Evolutionary conservation across 2,888 invertebrate genomes (phyloP), one percentile per base, ranked within the genome.

Genomic region (Amaurobius ferox): DNA sequence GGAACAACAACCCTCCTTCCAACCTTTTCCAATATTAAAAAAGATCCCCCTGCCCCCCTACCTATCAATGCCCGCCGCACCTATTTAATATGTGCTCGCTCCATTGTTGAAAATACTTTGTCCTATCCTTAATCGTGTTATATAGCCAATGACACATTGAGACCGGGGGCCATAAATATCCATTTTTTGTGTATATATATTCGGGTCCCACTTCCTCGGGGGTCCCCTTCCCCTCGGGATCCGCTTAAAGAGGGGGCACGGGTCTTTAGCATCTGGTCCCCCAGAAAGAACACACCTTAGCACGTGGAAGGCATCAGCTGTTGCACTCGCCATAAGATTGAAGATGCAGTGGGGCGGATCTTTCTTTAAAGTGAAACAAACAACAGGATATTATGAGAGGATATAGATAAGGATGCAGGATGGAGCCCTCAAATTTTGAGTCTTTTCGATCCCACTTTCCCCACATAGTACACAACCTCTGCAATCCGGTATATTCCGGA

Each of bases 271-370:
- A 81, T 81, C 81, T 81, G 81, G 81, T 28, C 70, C 48, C 6
- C 68, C 62, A 81, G 81, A 74, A 81, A 81, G 81, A 81, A 81
- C 81, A 81, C 81, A 81, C 81, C 81, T 81, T 76, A 81, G 81
- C 81, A 81, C 81, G 81, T 81, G 70, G 61, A 76, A 16, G 74
- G 40, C 74, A 62, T 81, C 73, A 81, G 81, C 73, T 79, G 79
- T 40, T 79, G 48, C 44, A 55, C 55, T 55, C n/a, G n/a, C 55
- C 16, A n/a, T 16, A 55, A 55, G 55, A 55, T 55, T 55, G 55
- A 55, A 55, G 55, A 55, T 55, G 23, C 23, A 23, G 5, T 5
- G 23, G 5, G 23, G 19, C 55, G 6, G 55, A 55, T 55, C 55
- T 19, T 55, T 55, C 55, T 55, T 23, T 55, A 55, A 55, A 23